Base-by-base conservation (phyloP, 2,888 invertebrate species). In the Limnephilus auricula region DNA sequence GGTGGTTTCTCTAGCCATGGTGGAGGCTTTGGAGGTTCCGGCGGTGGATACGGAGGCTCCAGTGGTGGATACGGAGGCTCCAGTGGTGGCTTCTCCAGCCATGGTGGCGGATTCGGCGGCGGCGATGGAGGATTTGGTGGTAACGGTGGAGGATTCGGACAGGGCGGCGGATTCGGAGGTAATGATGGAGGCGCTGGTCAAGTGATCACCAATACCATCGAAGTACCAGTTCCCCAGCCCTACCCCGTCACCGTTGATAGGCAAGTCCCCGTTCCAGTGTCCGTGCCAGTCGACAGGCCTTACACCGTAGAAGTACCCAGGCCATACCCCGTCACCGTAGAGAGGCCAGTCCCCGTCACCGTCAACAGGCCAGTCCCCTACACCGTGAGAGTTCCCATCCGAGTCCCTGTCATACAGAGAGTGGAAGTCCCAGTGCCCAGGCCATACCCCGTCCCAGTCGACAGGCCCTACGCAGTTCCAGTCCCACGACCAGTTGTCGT, bases 221-320 rank as follows among this genome's bases (percentile, higher is more conserved):
- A 95, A 82, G 94, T 95, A 0, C 95, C 96, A 50, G 95, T 96
- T 0, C 96, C 96, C 10, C 95, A 95, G 0, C 96, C 96, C 9
- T 96, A 95, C 94, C 95, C 96, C 18, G 96, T 96, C 1, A 95
- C 95, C 1, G 95, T 96, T 0, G 93, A 95, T 2, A 95, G 94
- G 92, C 95, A 95, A 1, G 95, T 95, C 6, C 95, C 95, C 0
- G 95, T 95, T 0, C 95, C 95, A 9, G 95, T 95, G 0, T 94
- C 95, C 0, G 94, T 95, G 4, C 95, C 95, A 10, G 94, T 95
- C 2, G 88, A 89, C 85, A 90, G 92, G 40, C 92, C 92, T 15
- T 90, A 90, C 80, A 30, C 88, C 13, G 92, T 92, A n/a, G 88
- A 92, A 83, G 92, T 92, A 1, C 90, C 91, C 31, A 31, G 87